Evolutionary conservation across 2,797 vertebrate genomes (phyloP).

Genomic region (Alectoris magna): DNA sequence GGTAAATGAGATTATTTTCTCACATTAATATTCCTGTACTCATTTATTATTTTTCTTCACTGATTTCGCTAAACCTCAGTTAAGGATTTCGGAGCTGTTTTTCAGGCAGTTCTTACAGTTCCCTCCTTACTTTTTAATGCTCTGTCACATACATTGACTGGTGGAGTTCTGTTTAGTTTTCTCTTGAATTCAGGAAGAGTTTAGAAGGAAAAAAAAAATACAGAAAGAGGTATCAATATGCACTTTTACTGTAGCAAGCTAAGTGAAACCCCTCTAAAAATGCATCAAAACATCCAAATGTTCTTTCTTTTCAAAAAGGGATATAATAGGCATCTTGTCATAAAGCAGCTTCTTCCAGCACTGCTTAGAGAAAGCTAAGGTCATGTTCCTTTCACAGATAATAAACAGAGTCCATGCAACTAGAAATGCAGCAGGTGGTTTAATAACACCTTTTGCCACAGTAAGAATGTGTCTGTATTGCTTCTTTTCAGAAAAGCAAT

Average conservation of each 20-base stretch:
- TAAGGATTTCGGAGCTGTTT: background rate
- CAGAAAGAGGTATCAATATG: background rate
- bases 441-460: slow-evolving; percentile 45
- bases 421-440: slow-evolving; percentile 24
- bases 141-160: background rate
- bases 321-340: background rate
- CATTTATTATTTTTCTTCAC: background rate
- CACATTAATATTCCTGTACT: background rate
- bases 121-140: background rate
- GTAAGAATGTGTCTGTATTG: slow-evolving; percentile 43
- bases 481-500: slow-evolving; percentile 58
- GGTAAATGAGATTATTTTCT: background rate
- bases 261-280: background rate
- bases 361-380: background rate
- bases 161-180: background rate
- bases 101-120: background rate
- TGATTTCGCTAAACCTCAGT: background rate
- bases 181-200: background rate
- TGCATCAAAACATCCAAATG: background rate
- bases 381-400: slow-evolving; percentile 15
- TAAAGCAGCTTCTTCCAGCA: background rate
- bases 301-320: background rate
- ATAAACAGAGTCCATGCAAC: background rate
- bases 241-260: background rate
- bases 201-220: background rate